These are phyloP conservation scores for Eupithecia vulgata DNA, from an alignment of 2,888 invertebrate species.

Conservation along the genomic window DNA sequence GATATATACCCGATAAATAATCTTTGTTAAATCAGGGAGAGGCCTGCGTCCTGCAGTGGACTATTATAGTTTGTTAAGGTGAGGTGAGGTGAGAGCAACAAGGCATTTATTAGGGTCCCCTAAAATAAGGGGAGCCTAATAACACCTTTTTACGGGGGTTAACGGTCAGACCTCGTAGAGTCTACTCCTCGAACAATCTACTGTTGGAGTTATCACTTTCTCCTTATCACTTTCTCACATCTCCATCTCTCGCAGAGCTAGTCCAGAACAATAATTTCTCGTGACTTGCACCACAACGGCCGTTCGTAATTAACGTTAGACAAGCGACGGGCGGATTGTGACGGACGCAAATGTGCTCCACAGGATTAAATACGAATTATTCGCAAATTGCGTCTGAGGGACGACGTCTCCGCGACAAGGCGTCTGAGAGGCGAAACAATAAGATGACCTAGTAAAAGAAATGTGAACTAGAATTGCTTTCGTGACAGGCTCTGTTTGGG, in stretches of 20 bases:
- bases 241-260: neutral
- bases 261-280: neutral
- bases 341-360: constrained; percentile 33
- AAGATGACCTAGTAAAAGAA: constrained; percentile 3
- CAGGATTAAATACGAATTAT: constrained; percentile 34
- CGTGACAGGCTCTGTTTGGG: neutral
- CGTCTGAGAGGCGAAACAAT: constrained; percentile 4
- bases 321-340: constrained; percentile 32
- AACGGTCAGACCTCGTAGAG: too few relatives aligned
- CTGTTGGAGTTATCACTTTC: too few relatives aligned
- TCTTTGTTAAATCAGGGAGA: too few relatives aligned
- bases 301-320: constrained; percentile 37
- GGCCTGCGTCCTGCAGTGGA: too few relatives aligned
- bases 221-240: too few relatives aligned
- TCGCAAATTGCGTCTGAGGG: constrained; percentile 27
- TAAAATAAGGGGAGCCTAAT: too few relatives aligned
- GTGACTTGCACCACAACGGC: constrained; percentile 17
- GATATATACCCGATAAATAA: too few relatives aligned
- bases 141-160: too few relatives aligned
- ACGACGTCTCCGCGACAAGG: constrained; percentile 5
- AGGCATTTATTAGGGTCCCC: too few relatives aligned
- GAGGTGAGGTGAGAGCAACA: too few relatives aligned
- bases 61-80: too few relatives aligned
- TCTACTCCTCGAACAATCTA: too few relatives aligned
- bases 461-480: neutral